These are phyloP conservation scores for Drusus annulatus DNA, from an alignment of 1,140 invertebrate genomes.

Conservation along the genomic window DNA sequence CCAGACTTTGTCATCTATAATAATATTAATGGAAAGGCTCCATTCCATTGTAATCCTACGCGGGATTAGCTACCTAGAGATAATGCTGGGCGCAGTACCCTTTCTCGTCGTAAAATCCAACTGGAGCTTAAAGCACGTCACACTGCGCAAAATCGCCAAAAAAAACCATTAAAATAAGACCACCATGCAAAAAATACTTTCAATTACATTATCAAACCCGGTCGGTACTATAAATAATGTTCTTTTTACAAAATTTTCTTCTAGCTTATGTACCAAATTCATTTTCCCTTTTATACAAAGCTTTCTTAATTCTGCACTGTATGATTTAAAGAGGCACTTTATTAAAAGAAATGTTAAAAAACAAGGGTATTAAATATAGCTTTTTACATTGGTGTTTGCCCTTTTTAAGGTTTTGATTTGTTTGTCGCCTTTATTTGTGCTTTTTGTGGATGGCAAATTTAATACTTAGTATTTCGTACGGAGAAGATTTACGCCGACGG, in stretches of 20 bases:
- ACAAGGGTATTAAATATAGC: too few species aligned
- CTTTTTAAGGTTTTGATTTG: neutral
- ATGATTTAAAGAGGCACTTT: too few species aligned
- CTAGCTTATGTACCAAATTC: too few species aligned
- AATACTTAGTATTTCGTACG: conserved; percentile 16
- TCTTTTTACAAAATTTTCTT: too few species aligned
- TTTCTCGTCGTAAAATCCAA: conserved; percentile 42
- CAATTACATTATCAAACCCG: too few species aligned
- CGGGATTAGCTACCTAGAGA: conserved; percentile 33
- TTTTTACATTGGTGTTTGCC: too few species aligned
- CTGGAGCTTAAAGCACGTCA: conserved; percentile 10
- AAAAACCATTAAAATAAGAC: neutral
- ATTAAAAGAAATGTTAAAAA: too few species aligned
- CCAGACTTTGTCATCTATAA: conserved; percentile 41
- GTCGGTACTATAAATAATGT: too few species aligned
- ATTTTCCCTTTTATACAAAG: too few species aligned
- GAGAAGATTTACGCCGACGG: conserved; percentile 32
- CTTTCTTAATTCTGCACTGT: too few species aligned
- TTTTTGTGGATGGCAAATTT: neutral
- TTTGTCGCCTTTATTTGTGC: neutral
- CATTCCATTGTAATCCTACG: conserved; percentile 38
- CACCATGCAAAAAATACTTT: too few species aligned
- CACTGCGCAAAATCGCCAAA: neutral
- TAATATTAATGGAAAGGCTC: conserved; percentile 42
- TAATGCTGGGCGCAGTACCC: conserved; percentile 36